Evolutionary conservation across 2,113 vertebrate genomes (phyloP), one percentile per base, ranked within the genome.

Genomic region (Nibea albiflora): DNA sequence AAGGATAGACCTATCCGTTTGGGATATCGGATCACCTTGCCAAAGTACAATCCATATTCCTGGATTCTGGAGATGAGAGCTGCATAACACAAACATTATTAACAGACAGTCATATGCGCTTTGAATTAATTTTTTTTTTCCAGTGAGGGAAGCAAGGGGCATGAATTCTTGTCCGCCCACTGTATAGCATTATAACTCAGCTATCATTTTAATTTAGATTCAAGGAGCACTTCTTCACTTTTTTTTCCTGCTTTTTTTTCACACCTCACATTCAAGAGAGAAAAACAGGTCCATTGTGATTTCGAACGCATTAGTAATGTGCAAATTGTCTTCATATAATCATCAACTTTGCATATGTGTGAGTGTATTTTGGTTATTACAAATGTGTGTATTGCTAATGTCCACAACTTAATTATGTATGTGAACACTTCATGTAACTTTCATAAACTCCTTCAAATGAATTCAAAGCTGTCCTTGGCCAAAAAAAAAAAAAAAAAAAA

Each of bases 11-110:
- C 82, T 77, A 62, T 76, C 84, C 39, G 42, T 85, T 74, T 85
- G 79, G 85, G 60, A 78, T 78, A 86, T 80, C 46, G 47, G 67
- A 84, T 93, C 85, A 88, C 85, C 86, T 92, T 88, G 83, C 64
- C 73, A 78, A 73, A 86, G 53, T 77, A 83, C 86, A 87, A 87
- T 87, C 75, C 69, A 85, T 83, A 85, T 88, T 76, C 69, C 64
- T 73, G 79, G 53, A 63, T 86, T 65, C n/a, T 12, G 35, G 66
- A 86, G 80, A 89, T 84, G 72, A 91, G 80, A 57, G 71, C 78
- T 53, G 73, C 67, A 74, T 28, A 53, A 80, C 79, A 77, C 66
- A 86, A 89, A 90, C 80, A 78, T 73, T 77, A 86, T 85, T 87
- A 91, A 85, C 74, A 87, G 54, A 62, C 68, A 77, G 74, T 66